Evolutionary conservation across 2,113 vertebrate genomes (phyloP).

Genomic region (Amia ocellicauda): DNA sequence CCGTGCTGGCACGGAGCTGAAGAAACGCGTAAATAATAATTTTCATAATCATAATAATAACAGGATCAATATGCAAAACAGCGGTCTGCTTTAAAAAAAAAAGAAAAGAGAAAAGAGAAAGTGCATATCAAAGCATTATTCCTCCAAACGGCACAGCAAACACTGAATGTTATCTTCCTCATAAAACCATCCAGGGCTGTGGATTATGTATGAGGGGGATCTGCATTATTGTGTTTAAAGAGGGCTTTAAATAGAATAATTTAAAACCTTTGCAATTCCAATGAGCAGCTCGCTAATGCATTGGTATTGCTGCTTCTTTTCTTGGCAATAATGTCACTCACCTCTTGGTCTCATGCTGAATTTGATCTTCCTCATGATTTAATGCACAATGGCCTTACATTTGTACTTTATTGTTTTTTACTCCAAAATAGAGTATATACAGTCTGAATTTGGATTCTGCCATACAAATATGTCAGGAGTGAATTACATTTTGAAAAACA

Average conservation of each 20-base stretch:
- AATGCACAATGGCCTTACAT: no score
- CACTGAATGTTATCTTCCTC: background rate
- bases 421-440: no score
- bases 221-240: slow-evolving; percentile 6
- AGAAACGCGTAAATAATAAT: background rate
- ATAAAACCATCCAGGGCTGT: background rate
- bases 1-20: background rate
- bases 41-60: slow-evolving; percentile 43
- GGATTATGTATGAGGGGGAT: background rate
- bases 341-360: background rate
- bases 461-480: no score
- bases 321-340: background rate
- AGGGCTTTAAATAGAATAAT: background rate
- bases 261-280: background rate
- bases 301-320: background rate
- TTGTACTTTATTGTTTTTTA: no score
- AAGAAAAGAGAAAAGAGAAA: no score
- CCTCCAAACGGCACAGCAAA: background rate
- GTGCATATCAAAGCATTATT: background rate
- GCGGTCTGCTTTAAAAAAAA: background rate
- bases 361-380: no score
- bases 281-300: background rate
- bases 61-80: slow-evolving; percentile 55
- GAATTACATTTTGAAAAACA: no score
- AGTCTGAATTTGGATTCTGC: no score